Base-by-base conservation (phyloP, 2,888 invertebrate genomes). In the Eudasyphora cyanicolor region DNA sequence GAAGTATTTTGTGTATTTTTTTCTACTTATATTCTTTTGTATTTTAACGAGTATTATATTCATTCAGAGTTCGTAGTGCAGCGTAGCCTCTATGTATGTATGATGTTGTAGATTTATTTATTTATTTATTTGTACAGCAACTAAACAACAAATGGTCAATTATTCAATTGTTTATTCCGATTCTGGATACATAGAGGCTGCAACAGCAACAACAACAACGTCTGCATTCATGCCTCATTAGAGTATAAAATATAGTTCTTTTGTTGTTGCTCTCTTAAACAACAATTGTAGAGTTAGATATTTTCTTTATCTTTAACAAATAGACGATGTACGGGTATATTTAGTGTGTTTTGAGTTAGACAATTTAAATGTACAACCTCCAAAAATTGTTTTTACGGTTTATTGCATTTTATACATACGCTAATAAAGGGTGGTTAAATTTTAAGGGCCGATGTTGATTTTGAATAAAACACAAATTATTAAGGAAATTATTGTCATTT, bases 91-190 rank as follows among this genome's bases (percentile, higher is more conserved):
- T 7, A 35, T 35, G 6, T 51, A 2, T 8, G 24, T 4, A 21
- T 8, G 51, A 17, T 19, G n/a, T 2, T 51, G 4, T 51, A 21
- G 51, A 51, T 51, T 51, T 51, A 49, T 49, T 49, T 49, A 19
- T 51, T 51, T 51, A 69, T 60, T 62, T 21, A 64, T 75, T 75
- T 74, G 51, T 69, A 45, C 3, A 62, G 49, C 19, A 75, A 38
- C 21, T 49, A 2, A 49, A 78, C 74, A 67, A 57, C 27, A 32
- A 73, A 71, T 54, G 69, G 49, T 19, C 81, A 77, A 79, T 82
- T 79, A 79, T 74, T 76, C 73, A 79, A 82, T 82, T 79, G 76
- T 70, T 79, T 79, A 76, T 74, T 74, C 67, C 76, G 42, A 32
- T n/a, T n/a, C 57, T 3, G 17, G 3, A 35, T 17, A 78, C 32